Conservation (phyloP, 2,113 vertebrate genomes). For the Dasypus novemcinctus region DNA sequence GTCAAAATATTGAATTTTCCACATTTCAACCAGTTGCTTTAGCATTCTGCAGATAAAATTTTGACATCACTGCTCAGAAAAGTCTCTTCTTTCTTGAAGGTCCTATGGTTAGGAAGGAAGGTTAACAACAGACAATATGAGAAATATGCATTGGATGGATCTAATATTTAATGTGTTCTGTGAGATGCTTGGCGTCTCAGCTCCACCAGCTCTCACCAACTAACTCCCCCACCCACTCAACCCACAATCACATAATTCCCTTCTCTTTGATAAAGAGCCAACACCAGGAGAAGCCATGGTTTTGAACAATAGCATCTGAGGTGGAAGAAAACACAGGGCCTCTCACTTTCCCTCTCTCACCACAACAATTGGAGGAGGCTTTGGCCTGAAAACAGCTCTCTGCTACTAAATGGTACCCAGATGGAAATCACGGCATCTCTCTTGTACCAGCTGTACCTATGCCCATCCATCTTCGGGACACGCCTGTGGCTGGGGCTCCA, state of each 20-base stretch:
- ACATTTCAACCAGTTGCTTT: not conserved
- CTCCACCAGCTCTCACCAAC: constrained; percentile 24
- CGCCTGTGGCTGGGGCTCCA: not conserved
- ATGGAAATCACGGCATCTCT: not conserved
- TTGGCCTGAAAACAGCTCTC: constrained; percentile 38
- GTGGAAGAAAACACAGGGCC: constrained; percentile 38
- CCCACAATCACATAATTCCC: not conserved
- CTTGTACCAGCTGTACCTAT: not conserved
- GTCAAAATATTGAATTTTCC: not conserved
- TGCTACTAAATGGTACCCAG: constrained; percentile 59
- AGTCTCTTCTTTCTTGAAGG: not conserved
- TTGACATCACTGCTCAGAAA: not conserved
- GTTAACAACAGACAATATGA: not conserved
- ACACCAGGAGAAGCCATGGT: not conserved
- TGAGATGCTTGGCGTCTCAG: not conserved
- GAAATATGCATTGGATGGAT: not conserved
- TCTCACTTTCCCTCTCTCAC: constrained; percentile 59
- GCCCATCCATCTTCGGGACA: constrained; percentile 32
- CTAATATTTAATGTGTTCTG: not conserved
- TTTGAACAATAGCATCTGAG: constrained; percentile 15
- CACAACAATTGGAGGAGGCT: constrained; percentile 16
- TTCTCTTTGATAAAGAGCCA: constrained; percentile 60
- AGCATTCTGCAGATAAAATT: not conserved
- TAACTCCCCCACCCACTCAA: constrained; percentile 3
- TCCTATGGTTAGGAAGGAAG: not conserved